These are phyloP conservation scores for Pseudochirops corinnae DNA, from an alignment of 2,797 vertebrate genomes.

Conservation along the genomic window DNA sequence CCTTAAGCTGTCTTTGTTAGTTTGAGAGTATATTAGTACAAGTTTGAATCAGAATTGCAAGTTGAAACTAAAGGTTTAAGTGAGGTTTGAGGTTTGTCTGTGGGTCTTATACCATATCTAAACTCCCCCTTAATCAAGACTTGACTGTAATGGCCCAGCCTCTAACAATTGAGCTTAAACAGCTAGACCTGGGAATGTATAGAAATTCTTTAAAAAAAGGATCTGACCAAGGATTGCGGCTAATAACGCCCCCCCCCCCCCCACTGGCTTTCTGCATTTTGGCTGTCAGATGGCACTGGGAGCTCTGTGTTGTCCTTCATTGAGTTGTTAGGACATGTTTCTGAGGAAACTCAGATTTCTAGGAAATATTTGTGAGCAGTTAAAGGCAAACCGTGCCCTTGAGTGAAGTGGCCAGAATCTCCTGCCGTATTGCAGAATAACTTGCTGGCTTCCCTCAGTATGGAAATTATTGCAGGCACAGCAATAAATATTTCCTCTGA, in stretches of 20 bases:
- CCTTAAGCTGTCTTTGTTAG: constrained; percentile 38
- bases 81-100: constrained; percentile 23
- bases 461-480: constrained; percentile 40
- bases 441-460: neutral
- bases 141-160: neutral
- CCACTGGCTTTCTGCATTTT: neutral
- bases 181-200: neutral
- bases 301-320: neutral
- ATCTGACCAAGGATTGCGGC: neutral
- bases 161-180: neutral
- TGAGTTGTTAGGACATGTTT: neutral
- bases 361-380: neutral
- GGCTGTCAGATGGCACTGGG: neutral
- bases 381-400: neutral
- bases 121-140: neutral
- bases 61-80: neutral
- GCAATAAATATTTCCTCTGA: constrained; percentile 33
- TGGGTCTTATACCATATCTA: neutral
- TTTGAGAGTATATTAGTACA: neutral
- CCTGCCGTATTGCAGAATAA: neutral
- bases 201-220: neutral
- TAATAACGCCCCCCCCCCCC: no score
- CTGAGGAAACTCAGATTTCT: neutral
- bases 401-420: constrained; percentile 17
- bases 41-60: neutral